Evolutionary conservation across 2,797 vertebrate species (phyloP).

Genomic region (Sciaenops ocellatus): DNA sequence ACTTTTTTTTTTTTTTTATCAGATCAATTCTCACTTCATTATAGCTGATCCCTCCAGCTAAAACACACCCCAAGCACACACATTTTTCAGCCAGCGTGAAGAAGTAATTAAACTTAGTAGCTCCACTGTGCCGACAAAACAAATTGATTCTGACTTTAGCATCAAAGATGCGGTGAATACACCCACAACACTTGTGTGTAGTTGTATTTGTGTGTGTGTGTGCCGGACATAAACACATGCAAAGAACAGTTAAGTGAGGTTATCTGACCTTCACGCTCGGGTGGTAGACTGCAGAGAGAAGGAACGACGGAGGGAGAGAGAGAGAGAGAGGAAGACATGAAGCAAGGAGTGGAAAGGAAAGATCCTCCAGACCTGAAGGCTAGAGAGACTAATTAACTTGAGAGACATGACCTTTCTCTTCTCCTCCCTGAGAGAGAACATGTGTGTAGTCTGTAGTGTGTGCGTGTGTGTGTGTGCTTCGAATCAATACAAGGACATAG

Average conservation of each 20-base stretch:
- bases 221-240: slow-evolving; percentile 1
- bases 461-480: slow-evolving; percentile 19
- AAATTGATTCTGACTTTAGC: slow-evolving; percentile 50
- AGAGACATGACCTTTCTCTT: slow-evolving; percentile 66
- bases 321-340: not conserved
- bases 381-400: slow-evolving; percentile 68
- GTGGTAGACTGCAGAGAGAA: not conserved
- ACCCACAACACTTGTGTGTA: not conserved
- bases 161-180: slow-evolving; percentile 18
- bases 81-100: slow-evolving; percentile 12
- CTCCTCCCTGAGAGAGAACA: slow-evolving; percentile 36
- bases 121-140: slow-evolving; percentile 8
- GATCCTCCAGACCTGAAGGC: slow-evolving; percentile 52
- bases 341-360: slow-evolving; percentile 19
- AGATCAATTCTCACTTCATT: slow-evolving; percentile 45
- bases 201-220: not conserved
- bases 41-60: slow-evolving; percentile 28
- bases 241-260: slow-evolving; percentile 10
- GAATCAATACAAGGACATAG: slow-evolving; percentile 47
- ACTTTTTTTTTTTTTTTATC: slow-evolving; percentile 4
- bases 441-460: slow-evolving; percentile 1
- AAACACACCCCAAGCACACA: slow-evolving; percentile 23
- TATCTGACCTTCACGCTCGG: slow-evolving; percentile 44
- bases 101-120: slow-evolving; percentile 49
- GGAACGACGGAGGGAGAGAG: not conserved